Evolutionary conservation across 2,113 vertebrate genomes (phyloP), one percentile per base, ranked within the genome.

Genomic region (Campylorhamphus procurvoides): DNA sequence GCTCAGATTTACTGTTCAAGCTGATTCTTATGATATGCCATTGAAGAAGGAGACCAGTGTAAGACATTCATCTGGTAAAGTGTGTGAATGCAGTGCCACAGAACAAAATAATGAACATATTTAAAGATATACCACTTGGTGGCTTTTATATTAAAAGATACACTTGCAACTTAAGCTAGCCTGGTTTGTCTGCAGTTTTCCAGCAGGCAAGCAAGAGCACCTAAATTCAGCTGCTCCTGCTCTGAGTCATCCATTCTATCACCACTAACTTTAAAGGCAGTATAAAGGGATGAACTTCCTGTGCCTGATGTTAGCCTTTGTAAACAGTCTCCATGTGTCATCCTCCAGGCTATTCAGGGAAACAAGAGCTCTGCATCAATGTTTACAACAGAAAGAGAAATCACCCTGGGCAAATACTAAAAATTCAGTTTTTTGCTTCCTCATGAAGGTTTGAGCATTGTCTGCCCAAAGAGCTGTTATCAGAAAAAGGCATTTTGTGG

Each of bases 101-200:
- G 49, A 76, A 76, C 28, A 75, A 94, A 91, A 94, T 16, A 92
- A 39, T 39, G 62, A 95, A 84, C 58, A 50, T 66, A 96, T 85
- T 91, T 91, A 90, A 85, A 94, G 53, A 85, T 59, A 79, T 37
- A 79, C 2, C 3, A 71, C 72, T 83, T 83, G 79, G 22, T 39
- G 67, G 1, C 18, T 77, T 89, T 82, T 18, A 50, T 37, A 92
- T 76, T 88, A 69, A 76, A 79, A 82, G 40, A 76, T 49, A 62
- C 11, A 25, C 22, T 72, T n/a, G 13, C 31, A 85, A 88, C 62
- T 88, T 89, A 7, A 87, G 66, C 40, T 66, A 73, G 55, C 20
- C 40, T 42, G 62, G 25, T 53, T 83, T 49, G 53, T 80, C 85
- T 90, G 17, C 7, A 29, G 71, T 46, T 63, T 80, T 93, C 69